phyloP scores from a whole-genome alignment of 2,113 vertebrate species.

The Litocranius walleri region DNA sequence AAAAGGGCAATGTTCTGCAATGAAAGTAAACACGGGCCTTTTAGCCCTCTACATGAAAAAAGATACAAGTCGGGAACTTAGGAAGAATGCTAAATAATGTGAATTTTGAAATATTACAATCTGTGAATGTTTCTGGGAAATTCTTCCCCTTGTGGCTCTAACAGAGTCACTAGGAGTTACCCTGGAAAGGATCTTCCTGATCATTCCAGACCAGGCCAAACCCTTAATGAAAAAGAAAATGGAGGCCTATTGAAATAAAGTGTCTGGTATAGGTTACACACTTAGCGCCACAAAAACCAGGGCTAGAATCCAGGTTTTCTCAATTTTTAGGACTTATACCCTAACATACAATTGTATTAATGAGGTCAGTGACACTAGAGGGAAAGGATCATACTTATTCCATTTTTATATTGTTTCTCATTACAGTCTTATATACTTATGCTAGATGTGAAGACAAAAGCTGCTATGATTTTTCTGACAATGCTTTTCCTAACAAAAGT shows the following conservation, averaged over 20 bases:
- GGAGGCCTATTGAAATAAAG: not conserved
- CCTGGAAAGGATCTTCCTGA: not conserved
- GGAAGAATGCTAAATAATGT: not conserved
- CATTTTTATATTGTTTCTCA: constrained; percentile 3
- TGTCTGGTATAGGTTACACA: not conserved
- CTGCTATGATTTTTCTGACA: constrained; percentile 14
- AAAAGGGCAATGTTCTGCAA: constrained; percentile 32
- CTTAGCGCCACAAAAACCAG: not conserved
- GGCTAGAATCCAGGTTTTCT: not conserved
- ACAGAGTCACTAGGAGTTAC: not conserved
- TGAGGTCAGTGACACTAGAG: not conserved
- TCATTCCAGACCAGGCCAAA: not conserved
- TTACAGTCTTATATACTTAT: not conserved
- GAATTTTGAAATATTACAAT: not conserved
- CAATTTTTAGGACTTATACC: not conserved
- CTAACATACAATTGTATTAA: not conserved
- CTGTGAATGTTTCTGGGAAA: not conserved
- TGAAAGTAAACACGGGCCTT: constrained; percentile 5
- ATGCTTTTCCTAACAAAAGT: constrained; percentile 40
- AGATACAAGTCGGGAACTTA: not conserved
- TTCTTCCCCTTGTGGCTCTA: not conserved
- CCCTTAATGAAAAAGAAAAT: not conserved
- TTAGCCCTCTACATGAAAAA: not conserved
- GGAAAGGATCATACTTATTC: not conserved
- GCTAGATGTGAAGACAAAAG: constrained; percentile 22